Conservation (phyloP, 2,888 invertebrate species). For the Heliconius ismenius region DNA sequence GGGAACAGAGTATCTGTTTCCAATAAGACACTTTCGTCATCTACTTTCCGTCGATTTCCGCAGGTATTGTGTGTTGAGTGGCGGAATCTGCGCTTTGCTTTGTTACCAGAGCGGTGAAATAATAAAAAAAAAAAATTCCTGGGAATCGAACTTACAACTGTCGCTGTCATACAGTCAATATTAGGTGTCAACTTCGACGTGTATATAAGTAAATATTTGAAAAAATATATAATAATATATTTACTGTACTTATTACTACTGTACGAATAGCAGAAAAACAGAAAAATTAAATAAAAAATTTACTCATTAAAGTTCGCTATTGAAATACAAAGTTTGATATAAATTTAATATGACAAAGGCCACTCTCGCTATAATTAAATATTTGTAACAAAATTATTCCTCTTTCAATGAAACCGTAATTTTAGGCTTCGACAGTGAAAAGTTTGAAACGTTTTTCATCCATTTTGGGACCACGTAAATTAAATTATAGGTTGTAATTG, state of each 20-base stretch:
- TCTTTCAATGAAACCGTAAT: constrained; percentile 35
- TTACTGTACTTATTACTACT: not conserved
- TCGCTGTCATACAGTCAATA: too few relatives aligned
- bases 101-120: too few relatives aligned
- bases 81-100: too few relatives aligned
- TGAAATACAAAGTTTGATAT: constrained; percentile 11
- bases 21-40: too few relatives aligned
- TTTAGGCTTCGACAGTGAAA: constrained; percentile 27
- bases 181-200: too few relatives aligned
- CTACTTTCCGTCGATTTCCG: too few relatives aligned
- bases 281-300: too few relatives aligned
- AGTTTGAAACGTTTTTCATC: constrained; percentile 35
- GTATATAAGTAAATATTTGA: too few relatives aligned
- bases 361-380: constrained; percentile 24
- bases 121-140: too few relatives aligned
- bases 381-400: constrained; percentile 37
- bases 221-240: not conserved
- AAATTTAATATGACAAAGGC: constrained; percentile 28
- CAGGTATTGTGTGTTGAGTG: too few relatives aligned
- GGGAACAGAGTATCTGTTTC: too few relatives aligned
- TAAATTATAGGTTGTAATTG: constrained; percentile 32
- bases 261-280: not conserved
- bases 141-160: too few relatives aligned
- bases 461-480: constrained; percentile 30
- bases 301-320: not conserved